Evolutionary conservation across 2,888 invertebrate genomes (phyloP), one percentile per base, ranked within the genome.

Genomic region (Julus scandinavius): DNA sequence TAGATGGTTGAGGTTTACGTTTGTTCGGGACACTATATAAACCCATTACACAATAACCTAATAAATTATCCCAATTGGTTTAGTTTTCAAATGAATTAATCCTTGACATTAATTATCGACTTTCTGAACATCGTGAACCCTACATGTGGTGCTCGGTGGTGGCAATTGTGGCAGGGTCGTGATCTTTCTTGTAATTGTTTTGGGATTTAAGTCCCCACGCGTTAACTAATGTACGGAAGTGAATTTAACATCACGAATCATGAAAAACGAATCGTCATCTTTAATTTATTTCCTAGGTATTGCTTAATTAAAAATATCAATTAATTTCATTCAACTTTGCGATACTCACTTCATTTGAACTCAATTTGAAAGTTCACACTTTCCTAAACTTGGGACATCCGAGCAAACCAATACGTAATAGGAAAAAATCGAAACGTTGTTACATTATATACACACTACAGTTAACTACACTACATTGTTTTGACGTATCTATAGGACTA

Each of bases 271-370:
- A 72, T 11, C 72, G 72, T 72, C 72, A 72, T 72, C 72, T 72
- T 72, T 72, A 72, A 72, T 72, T 72, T 29, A 29, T 72, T 72
- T 72, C 29, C n/a, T 17, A 17, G 0, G 63, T n/a, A n/a, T 63
- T 63, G n/a, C 72, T 72, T 72, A 54, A 54, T 54, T 54, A 54
- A 54, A 54, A 54, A 54, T 54, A 54, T 54, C 54, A 54, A 54
- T 54, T 54, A 17, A 54, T 54, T 54, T 54, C 17, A 54, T 54
- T 54, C 54, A 17, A 15, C 54, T 13, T 54, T 45, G 17, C 11
- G 11, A 17, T 17, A 54, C 4, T 15, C 3, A 15, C 15, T 54
- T 4, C 15, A 54, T 17, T 45, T 45, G 45, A 45, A 45, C 54
- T 54, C 54, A 54, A 54, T 54, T 54, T 54, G 15, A 54, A 54